Evolutionary conservation across 2,113 vertebrate genomes (phyloP).

Genomic region (Hyperoodon ampullatus): DNA sequence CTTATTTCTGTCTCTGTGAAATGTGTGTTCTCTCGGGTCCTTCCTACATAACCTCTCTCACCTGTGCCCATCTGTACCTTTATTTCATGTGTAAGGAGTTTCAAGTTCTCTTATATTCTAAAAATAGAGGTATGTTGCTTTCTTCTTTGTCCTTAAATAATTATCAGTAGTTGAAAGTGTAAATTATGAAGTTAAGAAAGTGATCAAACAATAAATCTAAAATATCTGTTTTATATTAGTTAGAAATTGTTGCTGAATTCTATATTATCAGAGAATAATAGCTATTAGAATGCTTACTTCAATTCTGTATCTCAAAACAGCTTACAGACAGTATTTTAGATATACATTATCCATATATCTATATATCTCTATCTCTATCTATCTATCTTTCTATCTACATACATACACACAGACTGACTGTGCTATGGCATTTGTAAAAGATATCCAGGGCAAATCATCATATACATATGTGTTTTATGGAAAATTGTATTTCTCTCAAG

Average conservation of each 20-base stretch:
- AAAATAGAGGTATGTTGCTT: background rate
- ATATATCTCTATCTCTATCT: background rate
- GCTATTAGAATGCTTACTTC: background rate
- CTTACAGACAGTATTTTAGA: background rate
- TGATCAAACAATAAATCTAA: background rate
- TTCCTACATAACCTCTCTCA: background rate
- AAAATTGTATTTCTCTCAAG: background rate
- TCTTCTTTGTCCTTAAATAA: background rate
- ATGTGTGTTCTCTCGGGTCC: background rate
- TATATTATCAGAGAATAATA: background rate
- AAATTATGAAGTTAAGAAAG: background rate
- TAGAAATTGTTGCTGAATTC: background rate
- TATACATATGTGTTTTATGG: background rate
- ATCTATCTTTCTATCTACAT: background rate
- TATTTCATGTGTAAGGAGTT: background rate
- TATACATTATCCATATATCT: background rate
- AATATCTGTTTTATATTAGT: background rate
- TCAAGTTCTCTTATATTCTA: background rate
- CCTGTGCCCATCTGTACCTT: background rate
- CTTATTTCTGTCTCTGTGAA: background rate
- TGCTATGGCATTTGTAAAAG: background rate
- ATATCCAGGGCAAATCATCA: background rate
- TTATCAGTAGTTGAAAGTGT: background rate
- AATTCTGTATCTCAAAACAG: background rate
- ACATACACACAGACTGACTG: background rate